Conservation (phyloP, 2,888 invertebrate genomes). For the Drosophila kuntzei region DNA sequence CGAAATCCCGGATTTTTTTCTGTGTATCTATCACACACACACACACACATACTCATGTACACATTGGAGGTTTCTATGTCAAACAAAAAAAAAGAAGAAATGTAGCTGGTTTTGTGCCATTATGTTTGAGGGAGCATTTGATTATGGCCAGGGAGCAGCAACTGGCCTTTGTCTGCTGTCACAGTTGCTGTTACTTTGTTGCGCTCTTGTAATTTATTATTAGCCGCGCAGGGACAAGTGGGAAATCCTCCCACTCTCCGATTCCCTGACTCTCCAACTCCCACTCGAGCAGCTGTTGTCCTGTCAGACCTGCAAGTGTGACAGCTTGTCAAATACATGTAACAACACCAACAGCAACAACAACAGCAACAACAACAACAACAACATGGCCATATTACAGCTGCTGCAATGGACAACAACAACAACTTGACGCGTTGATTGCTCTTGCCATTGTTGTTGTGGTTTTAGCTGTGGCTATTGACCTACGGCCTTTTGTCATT, state of each 20-base stretch:
- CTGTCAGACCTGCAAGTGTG: conserved; percentile 43
- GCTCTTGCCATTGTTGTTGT: conserved; percentile 19
- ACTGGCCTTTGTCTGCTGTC: conserved; percentile 69
- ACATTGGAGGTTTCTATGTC: conserved; percentile 61
- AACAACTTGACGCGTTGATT: conserved; percentile 65
- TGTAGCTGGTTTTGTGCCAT: conserved; percentile 39
- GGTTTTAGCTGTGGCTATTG: conserved; percentile 28
- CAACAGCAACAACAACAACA: conserved; percentile 42
- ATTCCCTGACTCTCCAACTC: conserved; percentile 1
- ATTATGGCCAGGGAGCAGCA: conserved; percentile 37
- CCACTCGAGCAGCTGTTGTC: conserved; percentile 21
- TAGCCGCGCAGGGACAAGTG: conserved; percentile 62
- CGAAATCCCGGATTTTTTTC: too few species aligned
- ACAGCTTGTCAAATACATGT: conserved; percentile 75
- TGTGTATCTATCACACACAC: too few species aligned
- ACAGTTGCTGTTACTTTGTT: conserved; percentile 41
- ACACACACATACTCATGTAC: conserved; percentile 3
- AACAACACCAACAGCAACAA: conserved; percentile 58
- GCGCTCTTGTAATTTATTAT: conserved; percentile 73
- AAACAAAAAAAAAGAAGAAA: conserved; percentile 26
- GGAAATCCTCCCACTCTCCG: conserved; percentile 20
- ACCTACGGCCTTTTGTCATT: conserved; percentile 36
- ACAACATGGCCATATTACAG: conserved; percentile 45
- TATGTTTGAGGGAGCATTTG: conserved; percentile 32
- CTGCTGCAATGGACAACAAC: conserved; percentile 65